Conservation (phyloP, 2,113 vertebrate species). For the Tinamus guttatus region DNA sequence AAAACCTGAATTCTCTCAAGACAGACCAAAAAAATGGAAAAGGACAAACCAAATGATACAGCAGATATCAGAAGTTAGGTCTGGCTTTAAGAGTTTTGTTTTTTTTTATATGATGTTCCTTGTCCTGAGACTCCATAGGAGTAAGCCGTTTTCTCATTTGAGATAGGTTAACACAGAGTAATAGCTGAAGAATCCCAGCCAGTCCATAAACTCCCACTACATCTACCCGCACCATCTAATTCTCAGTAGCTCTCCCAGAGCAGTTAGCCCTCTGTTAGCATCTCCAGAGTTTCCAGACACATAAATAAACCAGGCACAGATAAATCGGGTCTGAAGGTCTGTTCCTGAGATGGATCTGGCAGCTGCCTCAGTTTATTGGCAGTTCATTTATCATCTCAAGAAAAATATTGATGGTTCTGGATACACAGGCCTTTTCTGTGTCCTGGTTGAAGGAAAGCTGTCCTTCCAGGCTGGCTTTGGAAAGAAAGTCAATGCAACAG, state of each 20-base stretch:
- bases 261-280: slow-evolving; percentile 24
- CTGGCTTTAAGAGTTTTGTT: not conserved
- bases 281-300: slow-evolving; percentile 64
- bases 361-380: slow-evolving; percentile 81
- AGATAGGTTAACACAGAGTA: not conserved
- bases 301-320: slow-evolving; percentile 74
- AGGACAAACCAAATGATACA: not conserved
- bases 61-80: not conserved
- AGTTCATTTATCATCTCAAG: slow-evolving; percentile 83
- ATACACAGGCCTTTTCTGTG: slow-evolving; percentile 59
- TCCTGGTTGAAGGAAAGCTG: slow-evolving; percentile 69
- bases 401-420: slow-evolving; percentile 80
- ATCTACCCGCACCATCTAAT: not conserved
- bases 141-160: slow-evolving; percentile 3
- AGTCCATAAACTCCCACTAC: slow-evolving; percentile 1
- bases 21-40: not conserved
- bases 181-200: not conserved
- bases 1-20: not conserved
- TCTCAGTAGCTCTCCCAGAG: not conserved
- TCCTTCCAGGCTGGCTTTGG: slow-evolving; percentile 63
- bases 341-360: slow-evolving; percentile 76
- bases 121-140: not conserved
- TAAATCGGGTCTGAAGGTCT: slow-evolving; percentile 64
- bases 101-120: not conserved
- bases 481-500: slow-evolving; percentile 68